A percentile compares a stretch with the other conserved stretches of the same genome.
Conservation (phyloP, 2,113 vertebrate species). For the Pituophis catenifer region DNA sequence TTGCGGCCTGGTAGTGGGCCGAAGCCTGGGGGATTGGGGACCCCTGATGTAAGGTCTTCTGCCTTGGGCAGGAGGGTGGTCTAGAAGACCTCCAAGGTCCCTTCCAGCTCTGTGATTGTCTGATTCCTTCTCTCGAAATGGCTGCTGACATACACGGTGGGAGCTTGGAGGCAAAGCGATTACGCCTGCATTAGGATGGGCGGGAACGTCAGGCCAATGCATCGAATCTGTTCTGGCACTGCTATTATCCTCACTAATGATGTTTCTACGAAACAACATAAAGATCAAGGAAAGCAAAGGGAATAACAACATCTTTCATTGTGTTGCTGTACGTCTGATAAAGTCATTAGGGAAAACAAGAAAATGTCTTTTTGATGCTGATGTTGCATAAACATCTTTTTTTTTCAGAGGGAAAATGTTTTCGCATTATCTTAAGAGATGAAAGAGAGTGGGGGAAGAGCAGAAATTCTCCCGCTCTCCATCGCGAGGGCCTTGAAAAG, state of each 20-base stretch:
- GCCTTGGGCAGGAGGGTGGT: neutral
- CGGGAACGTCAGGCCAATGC: slow-evolving; percentile 37
- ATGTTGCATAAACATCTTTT: slow-evolving; percentile 65
- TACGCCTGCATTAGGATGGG: slow-evolving; percentile 36
- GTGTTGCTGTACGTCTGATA: slow-evolving; percentile 60
- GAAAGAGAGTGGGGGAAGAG: slow-evolving; percentile 37
- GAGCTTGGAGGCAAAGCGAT: slow-evolving; percentile 1
- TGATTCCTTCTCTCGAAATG: slow-evolving; percentile 11
- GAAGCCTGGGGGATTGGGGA: neutral
- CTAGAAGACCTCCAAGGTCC: neutral
- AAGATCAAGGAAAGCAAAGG: slow-evolving; percentile 56
- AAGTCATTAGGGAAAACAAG: slow-evolving; percentile 65
- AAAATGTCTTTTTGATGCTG: slow-evolving; percentile 71
- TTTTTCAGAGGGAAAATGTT: slow-evolving; percentile 54
- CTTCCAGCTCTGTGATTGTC: neutral
- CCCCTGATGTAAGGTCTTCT: neutral
- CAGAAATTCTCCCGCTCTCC: slow-evolving; percentile 28
- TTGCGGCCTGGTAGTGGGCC: too few species aligned
- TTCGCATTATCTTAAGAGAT: slow-evolving; percentile 62
- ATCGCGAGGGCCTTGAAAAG: neutral
- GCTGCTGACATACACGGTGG: neutral
- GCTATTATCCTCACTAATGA: slow-evolving; percentile 53
- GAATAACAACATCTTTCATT: slow-evolving; percentile 60
- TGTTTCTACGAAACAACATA: slow-evolving; percentile 47
- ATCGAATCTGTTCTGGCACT: slow-evolving; percentile 49